Base-by-base conservation (phyloP, 2,888 invertebrate species). In the Busseola fusca region DNA sequence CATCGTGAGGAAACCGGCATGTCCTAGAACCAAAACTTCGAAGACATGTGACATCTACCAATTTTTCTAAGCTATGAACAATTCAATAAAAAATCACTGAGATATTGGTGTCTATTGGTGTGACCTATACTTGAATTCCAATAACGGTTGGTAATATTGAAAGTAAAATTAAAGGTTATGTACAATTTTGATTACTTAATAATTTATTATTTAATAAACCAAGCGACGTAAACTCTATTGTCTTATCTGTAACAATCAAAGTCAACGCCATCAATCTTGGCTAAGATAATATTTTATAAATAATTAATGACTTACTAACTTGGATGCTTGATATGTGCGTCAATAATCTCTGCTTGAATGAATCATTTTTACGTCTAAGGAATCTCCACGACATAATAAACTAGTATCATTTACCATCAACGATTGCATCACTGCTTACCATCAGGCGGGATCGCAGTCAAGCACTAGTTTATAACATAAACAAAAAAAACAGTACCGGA, bases 241-340 rank as follows among this genome's bases (percentile, higher is more conserved):
- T 81, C 27, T 67, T 62, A 16, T 64, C 81, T 65, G 4, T n/a
- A 63, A 78, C 77, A 81, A 81, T 69, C 34, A 48, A 76, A 45
- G 21, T 69, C 21, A 64, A n/a, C 37, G 25, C 58, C 25, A 76
- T 78, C 52, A 76, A 81, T 78, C 77, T 78, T 59, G 70, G 37
- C 70, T n/a, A 40, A 70, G 71, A 62, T 65, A 70, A n/a, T 81
- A 30, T 81, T 81, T 66, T 77, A 77, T 81, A 76, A 78, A 76
- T 64, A 76, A 75, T 63, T 18, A 63, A 63, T 65, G 65, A 59
- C 37, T 50, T n/a, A 34, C 30, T 25, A 37, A 58, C 69, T 60
- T 21, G 57, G 81, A 77, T 58, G 50, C 45, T 76, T 54, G 60
- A 45, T 34, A 50, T 67, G 27, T 60, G 60, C 57, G 52, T 64